These are phyloP conservation scores for Poeciliopsis paucimaculata DNA, from an alignment of 2,797 vertebrate genomes.

Conservation along the genomic window DNA sequence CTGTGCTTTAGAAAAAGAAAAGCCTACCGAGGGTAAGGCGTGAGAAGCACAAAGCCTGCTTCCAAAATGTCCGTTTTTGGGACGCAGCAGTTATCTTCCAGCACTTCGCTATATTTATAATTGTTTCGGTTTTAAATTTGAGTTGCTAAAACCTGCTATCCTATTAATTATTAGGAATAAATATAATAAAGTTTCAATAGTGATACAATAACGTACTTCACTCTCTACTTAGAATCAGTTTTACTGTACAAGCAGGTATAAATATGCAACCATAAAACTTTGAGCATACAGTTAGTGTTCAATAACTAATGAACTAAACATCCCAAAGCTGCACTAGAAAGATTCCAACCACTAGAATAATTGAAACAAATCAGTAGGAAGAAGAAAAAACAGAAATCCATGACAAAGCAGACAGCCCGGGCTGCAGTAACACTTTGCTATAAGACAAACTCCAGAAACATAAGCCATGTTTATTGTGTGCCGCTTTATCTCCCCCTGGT, in stretches of 20 bases:
- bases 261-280: slow-evolving; percentile 80
- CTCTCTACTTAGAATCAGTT: slow-evolving; percentile 75
- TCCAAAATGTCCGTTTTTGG: too few species aligned
- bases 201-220: slow-evolving; percentile 59
- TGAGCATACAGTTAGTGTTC: slow-evolving; percentile 73
- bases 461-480: not conserved
- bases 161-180: not conserved
- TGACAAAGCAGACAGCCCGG: slow-evolving; percentile 57
- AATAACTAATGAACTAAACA: slow-evolving; percentile 65
- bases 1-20: too few species aligned
- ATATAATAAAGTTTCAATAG: slow-evolving; percentile 2
- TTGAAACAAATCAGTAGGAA: slow-evolving; percentile 32
- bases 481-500: not conserved
- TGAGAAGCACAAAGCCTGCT: too few species aligned
- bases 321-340: slow-evolving; percentile 62
- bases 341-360: slow-evolving; percentile 41
- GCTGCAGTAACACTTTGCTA: slow-evolving; percentile 59
- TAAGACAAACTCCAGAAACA: slow-evolving; percentile 16
- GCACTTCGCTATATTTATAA: not conserved
- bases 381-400: slow-evolving; percentile 10
- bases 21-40: too few species aligned
- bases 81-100: not conserved
- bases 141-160: too few species aligned
- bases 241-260: slow-evolving; percentile 83
- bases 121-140: too few species aligned